These are phyloP conservation scores for Aricia agestis DNA, from an alignment of 1,140 invertebrate genomes.

Conservation along the genomic window DNA sequence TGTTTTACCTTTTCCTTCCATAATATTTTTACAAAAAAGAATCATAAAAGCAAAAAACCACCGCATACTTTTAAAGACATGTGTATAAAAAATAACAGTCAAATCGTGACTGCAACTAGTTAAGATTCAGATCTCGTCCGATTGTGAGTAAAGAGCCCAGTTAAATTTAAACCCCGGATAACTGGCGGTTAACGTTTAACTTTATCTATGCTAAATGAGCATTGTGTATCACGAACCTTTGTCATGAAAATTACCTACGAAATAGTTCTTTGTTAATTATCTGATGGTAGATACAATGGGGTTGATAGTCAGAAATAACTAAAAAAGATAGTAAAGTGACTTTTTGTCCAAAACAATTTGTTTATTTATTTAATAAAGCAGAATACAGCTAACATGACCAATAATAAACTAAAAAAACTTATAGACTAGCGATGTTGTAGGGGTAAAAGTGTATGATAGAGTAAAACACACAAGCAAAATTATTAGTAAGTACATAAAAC, in stretches of 20 bases:
- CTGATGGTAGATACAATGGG: neutral
- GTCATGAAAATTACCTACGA: constrained; percentile 10
- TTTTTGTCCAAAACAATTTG: neutral
- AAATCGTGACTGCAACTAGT: constrained; percentile 52
- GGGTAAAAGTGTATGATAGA: no score
- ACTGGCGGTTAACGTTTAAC: constrained; percentile 36
- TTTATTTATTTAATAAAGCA: neutral
- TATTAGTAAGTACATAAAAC: no score
- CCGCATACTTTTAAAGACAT: neutral
- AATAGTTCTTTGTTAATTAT: neutral
- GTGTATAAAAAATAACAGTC: constrained; percentile 22
- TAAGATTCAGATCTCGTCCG: constrained; percentile 55
- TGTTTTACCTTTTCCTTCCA: no score
- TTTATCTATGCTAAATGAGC: constrained; percentile 39
- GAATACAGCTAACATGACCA: no score
- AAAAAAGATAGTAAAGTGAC: neutral
- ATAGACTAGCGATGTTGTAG: no score
- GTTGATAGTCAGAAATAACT: neutral
- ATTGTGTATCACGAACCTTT: constrained; percentile 9
- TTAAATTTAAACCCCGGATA: constrained; percentile 37
- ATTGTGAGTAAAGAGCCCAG: constrained; percentile 49
- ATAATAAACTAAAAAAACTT: no score
- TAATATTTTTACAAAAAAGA: no score
- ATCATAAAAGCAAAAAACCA: neutral
- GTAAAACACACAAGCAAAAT: no score